Evolutionary conservation across 2,113 vertebrate genomes (phyloP), one percentile per base, ranked within the genome.

Genomic region (Elephantulus edwardii): DNA sequence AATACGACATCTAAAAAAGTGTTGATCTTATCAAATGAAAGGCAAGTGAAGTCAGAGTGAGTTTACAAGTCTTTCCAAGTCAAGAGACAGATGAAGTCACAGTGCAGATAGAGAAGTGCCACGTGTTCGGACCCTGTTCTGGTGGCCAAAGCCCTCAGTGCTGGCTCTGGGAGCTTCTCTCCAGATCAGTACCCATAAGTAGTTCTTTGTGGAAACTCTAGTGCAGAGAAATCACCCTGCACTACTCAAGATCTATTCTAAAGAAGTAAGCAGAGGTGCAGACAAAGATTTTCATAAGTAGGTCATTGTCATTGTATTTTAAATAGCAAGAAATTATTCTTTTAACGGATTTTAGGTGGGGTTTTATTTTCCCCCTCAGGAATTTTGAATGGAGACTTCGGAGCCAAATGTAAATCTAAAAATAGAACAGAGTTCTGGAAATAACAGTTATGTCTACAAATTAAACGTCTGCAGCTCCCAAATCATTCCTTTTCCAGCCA

Each of bases 371-470:
- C 35, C 42, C 66, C 76, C 88, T 85, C 64, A 90, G 93, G 96
- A 96, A 95, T 96, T 96, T 96, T 96, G 94, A 96, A 96, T 96
- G 96, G 95, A 94, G 96, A 88, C 76, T 83, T 90, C 86, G 85
- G 83, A 95, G 95, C 93, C 94, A 94, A 95, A 83, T 70, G 88
- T 88, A 83, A 93, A 35, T 83, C 93, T 96, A 95, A 96, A 96
- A 96, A 93, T 96, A 96, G 95, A 96, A 66, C 76, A 56, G 70
- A 2, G 66, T 64, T 93, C 95, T 96, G 93, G 94, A 96, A 96
- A 95, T 96, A 94, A 93, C 88, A 88, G 90, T 96, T 62, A 52
- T 91, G 88, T 93, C 92, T 91, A 60, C 93, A 84, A 54, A 83
- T 80, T 85, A 92, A 92, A 91, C 20, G 88, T 81, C 88, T 89